Evolutionary conservation across 2,113 vertebrate genomes (phyloP), one percentile per base, ranked within the genome.

Genomic region (Atractosteus spatula): DNA sequence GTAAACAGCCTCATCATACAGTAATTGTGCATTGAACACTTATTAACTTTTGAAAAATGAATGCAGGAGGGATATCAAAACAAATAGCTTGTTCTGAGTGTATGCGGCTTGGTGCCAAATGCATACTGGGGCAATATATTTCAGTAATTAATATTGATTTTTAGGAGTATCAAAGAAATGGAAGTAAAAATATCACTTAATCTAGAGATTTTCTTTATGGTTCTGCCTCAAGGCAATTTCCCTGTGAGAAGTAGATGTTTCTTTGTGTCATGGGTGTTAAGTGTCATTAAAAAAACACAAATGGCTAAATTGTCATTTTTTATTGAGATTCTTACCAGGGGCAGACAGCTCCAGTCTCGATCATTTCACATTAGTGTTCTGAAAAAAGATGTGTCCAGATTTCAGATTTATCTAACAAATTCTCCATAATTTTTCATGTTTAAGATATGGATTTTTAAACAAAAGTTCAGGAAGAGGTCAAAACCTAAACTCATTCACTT

Each of bases 121-220:
- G 14, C 59, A 62, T 62, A 13, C 59, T 62, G 17, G 29, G 59
- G 62, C 62, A 41, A 65, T 65, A 29, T 5, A 65, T 65, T 65
- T 65, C 62, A 29, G 62, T 65, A 65, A 65, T 65, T 65, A 65
- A 65, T 41, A 65, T 65, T 65, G 62, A 65, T 65, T 65, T 65
- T 65, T 65, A 41, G 41, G 62, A 17, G 41, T 65, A 6, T 65
- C 41, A 65, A 65, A 43, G 62, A 43, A 65, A 43, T 43, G 41
- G 62, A 65, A 43, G 62, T 41, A 43, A 29, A 41, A 65, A 65
- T 65, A 12, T 29, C 62, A 12, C 16, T 43, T 65, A 42, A 41
- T 65, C 8, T 65, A 65, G 17, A 42, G 47, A 10, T 10, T 29
- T 10, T 12, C 5, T 64, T 17, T 64, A 11, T 64, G 56, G n/a